A percentile compares a stretch with the other conserved stretches of the same genome.
These are phyloP conservation scores for Eclectus roratus DNA, from an alignment of 2,113 vertebrate genomes.

Conservation along the genomic window DNA sequence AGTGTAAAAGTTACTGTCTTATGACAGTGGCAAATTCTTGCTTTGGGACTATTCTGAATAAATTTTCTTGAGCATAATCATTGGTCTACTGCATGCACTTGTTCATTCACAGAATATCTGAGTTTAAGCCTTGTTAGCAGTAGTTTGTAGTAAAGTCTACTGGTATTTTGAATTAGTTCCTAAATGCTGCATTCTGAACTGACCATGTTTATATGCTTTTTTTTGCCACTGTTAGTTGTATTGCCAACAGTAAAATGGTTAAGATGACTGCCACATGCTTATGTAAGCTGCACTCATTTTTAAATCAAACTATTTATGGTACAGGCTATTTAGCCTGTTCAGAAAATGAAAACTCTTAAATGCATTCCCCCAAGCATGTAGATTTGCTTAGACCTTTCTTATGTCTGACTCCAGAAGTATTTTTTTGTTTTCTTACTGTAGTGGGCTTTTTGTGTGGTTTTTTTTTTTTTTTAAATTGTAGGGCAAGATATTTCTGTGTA, in stretches of 20 bases:
- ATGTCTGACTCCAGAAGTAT: not conserved
- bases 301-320: constrained; percentile 1
- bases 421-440: not conserved
- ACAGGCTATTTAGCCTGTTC: not conserved
- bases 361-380: not conserved
- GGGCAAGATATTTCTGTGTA: not conserved
- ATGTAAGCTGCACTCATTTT: not conserved
- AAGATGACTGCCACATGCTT: not conserved
- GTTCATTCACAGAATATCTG: not conserved
- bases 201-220: not conserved
- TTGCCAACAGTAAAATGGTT: not conserved
- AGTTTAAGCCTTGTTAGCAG: not conserved
- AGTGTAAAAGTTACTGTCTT: not conserved
- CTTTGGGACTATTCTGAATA: not conserved
- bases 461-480: not conserved
- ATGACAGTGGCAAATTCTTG: not conserved
- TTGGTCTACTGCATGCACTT: not conserved
- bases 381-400: not conserved
- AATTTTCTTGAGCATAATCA: not conserved
- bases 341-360: not conserved
- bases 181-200: not conserved
- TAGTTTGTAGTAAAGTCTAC: not conserved
- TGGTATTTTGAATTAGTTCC: not conserved
- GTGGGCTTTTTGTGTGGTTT: not conserved
- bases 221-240: not conserved